phyloP scores from a whole-genome alignment of 2,888 invertebrate species.

The Callyntrura guangdongensis region DNA sequence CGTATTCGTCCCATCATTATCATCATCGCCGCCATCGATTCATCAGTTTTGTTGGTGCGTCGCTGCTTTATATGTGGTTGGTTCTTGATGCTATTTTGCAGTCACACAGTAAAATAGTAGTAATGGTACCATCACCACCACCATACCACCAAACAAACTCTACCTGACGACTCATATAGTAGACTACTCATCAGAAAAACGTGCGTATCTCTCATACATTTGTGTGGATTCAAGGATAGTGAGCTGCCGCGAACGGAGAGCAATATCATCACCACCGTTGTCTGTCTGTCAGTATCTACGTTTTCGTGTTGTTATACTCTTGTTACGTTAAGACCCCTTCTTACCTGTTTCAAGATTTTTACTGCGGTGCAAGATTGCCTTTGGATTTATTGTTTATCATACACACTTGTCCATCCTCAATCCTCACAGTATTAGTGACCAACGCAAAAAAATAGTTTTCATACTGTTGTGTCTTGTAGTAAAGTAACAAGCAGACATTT shows the following conservation, averaged over 20 bases:
- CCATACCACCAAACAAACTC: neutral
- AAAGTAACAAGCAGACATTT: constrained; percentile 8
- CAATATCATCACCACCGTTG: constrained; percentile 21
- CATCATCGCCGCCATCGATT: neutral
- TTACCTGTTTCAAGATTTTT: constrained; percentile 32
- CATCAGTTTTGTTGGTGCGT: constrained; percentile 10
- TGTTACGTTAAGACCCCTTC: constrained; percentile 20
- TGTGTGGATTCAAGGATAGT: neutral
- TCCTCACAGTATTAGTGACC: neutral
- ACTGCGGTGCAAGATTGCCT: constrained; percentile 45
- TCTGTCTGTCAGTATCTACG: constrained; percentile 55
- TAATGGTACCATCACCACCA: neutral
- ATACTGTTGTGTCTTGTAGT: neutral
- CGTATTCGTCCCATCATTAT: neutral
- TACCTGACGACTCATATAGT: too few relatives aligned
- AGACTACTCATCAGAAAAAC: neutral
- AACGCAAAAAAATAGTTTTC: constrained; percentile 37
- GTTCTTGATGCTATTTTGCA: constrained; percentile 15
- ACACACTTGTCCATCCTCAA: neutral
- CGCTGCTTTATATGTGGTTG: constrained; percentile 14
- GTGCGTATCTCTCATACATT: constrained; percentile 8
- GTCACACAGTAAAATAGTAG: neutral
- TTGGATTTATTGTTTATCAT: neutral
- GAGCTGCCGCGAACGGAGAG: neutral
- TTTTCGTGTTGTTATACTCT: constrained; percentile 15